Percentiles rank a stretch among this genome's conserved stretches.
Evolutionary conservation across 2,888 invertebrate genomes (phyloP).

Genomic region (Thymelicus acteon): DNA sequence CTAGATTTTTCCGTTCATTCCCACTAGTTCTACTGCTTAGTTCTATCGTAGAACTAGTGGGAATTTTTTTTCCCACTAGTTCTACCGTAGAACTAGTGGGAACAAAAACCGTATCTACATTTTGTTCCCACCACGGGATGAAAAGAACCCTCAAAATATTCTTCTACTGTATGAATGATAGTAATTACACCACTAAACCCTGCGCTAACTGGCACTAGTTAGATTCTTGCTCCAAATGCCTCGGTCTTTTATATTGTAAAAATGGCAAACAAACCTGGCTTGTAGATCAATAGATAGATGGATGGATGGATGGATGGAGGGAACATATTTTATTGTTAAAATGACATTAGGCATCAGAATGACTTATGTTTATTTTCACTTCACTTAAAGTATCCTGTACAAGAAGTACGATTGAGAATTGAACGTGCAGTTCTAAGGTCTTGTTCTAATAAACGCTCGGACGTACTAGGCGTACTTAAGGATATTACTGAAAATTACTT

Average conservation of each 20-base stretch:
- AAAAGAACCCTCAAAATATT: background rate
- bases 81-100: no score
- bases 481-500: conserved; percentile 70
- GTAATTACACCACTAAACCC: background rate
- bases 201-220: background rate
- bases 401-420: conserved; percentile 3
- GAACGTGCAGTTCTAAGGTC: conserved; percentile 9
- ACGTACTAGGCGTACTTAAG: conserved; percentile 55
- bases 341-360: background rate
- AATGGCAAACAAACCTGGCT: no score
- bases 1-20: no score
- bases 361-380: no score
- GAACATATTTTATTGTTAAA: background rate
- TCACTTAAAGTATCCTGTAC: no score
- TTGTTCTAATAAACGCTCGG: conserved; percentile 37
- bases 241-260: background rate
- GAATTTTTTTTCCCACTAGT: no score
- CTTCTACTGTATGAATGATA: background rate
- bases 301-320: background rate
- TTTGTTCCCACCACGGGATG: no score
- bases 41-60: no score
- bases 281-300: no score
- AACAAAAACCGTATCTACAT: no score
- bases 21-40: no score
- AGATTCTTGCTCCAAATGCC: conserved; percentile 1